Evolutionary conservation across 1,140 invertebrate species (phyloP).

Genomic region (Periplaneta americana): DNA sequence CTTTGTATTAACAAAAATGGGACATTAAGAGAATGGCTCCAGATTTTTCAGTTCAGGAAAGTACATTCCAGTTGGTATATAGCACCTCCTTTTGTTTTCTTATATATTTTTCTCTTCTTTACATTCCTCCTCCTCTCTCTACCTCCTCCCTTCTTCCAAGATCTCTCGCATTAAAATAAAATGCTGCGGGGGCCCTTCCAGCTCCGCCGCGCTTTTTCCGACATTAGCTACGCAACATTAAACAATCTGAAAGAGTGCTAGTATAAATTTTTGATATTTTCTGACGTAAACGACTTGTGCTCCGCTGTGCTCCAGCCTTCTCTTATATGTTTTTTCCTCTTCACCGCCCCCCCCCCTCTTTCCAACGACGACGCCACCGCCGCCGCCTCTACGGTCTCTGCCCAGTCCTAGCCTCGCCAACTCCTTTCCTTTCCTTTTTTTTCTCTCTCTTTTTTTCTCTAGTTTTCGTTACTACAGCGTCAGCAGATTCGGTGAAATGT

Average conservation of each 20-base stretch:
- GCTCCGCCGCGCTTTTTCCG: background rate
- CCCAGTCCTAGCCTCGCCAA: background rate
- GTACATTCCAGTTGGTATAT: background rate
- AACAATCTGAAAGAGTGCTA: conserved; percentile 7
- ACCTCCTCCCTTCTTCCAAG: background rate
- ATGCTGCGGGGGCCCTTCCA: background rate
- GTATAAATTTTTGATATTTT: conserved; percentile 12
- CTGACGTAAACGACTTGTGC: conserved; percentile 7
- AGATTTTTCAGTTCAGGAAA: background rate
- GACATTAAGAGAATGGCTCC: background rate
- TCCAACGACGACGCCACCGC: background rate
- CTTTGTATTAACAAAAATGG: too few species aligned
- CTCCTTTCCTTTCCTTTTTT: too few species aligned
- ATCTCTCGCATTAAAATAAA: conserved; percentile 10
- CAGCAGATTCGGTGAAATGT: background rate
- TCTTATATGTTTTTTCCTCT: background rate
- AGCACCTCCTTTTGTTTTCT: background rate
- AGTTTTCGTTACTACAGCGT: background rate
- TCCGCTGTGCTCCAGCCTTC: background rate
- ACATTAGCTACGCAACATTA: conserved; percentile 8
- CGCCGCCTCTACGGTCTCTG: background rate
- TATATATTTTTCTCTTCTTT: background rate
- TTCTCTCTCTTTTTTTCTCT: background rate
- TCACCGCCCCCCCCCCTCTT: background rate
- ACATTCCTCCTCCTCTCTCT: background rate